These are phyloP conservation scores for Gouania willdenowi DNA, from an alignment of 2,797 vertebrate genomes.

Conservation along the genomic window DNA sequence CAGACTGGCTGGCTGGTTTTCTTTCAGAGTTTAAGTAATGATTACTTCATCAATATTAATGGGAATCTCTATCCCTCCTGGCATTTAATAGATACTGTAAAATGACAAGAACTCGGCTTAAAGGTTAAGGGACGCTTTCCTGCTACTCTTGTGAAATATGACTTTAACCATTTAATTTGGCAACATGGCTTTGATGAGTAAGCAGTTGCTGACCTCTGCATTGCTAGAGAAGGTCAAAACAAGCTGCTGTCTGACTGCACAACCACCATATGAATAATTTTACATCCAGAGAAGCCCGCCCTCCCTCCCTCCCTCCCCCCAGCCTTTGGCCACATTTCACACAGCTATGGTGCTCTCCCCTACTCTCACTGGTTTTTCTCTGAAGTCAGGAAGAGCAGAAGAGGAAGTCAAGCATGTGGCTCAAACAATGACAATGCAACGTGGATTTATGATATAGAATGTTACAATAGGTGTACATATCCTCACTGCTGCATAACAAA, in stretches of 20 bases:
- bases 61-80: conserved; percentile 19
- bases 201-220: conserved; percentile 12
- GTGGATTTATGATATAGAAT: too few relatives aligned
- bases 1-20: conserved; percentile 34
- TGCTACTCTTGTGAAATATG: background rate
- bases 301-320: too few relatives aligned
- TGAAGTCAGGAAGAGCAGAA: conserved; percentile 19
- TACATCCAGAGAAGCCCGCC: conserved; percentile 11
- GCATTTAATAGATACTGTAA: conserved; percentile 10
- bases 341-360: background rate
- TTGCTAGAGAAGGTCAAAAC: conserved; percentile 6
- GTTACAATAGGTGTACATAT: too few relatives aligned
- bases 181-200: conserved; percentile 16
- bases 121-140: conserved; percentile 18
- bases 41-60: conserved; percentile 28
- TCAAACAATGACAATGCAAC: conserved; percentile 3
- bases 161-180: background rate
- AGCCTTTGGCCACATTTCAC: too few relatives aligned
- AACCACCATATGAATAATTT: conserved; percentile 28
- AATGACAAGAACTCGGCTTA: conserved; percentile 6
- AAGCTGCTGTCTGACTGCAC: conserved; percentile 13
- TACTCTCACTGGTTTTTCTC: background rate
- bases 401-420: conserved; percentile 5
- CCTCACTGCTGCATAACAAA: conserved; percentile 43
- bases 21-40: conserved; percentile 1